Evolutionary conservation across 2,113 vertebrate species (phyloP), one percentile per base, ranked within the genome.

Genomic region (Phocoena phocoena): DNA sequence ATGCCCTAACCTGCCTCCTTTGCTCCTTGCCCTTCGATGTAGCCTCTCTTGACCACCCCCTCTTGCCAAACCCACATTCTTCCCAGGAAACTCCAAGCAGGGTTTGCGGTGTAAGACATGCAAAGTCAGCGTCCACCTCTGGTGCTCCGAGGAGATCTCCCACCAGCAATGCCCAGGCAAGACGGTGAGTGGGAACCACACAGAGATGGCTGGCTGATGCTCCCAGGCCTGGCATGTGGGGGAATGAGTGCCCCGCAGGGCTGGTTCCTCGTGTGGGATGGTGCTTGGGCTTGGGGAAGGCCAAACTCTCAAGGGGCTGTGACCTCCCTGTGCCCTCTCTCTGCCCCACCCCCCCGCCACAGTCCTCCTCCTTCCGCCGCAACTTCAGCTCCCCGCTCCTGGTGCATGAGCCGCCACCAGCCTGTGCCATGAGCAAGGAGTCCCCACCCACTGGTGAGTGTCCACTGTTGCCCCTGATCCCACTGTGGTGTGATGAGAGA

Each of bases 371-470:
- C n/a, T 99, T 99, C 98, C 99, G 99, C 88, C 98, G 99, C 36
- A 99, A 99, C 98, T 99, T 99, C 98, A 99, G 99, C 97, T 99
- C 99, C 7, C 99, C 99, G 0, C 98, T 99, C 96, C 98, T 99
- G 67, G 98, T 99, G 95, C 99, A 99, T 8, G 99, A 99, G 38
- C 97, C 97, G 21, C 99, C 99, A 79, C 98, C 99, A 73, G 93
- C 94, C 79, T 97, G 98, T 77, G 97, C 98, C 41, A 17, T 31
- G 20, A 97, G 62, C 96, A 99, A 98, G 98, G 99, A 99, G 93
- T 98, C 98, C 38, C 99, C 98, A 77, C 98, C 98, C 21, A 98
- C 98, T 84, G 98, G 98, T 98, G 95, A 98, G 98, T 67, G 38
- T 25, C 65, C 88, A 82, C 25, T 1, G 1, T 7, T 44, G 41